These are phyloP conservation scores for Nannobrachium achirus DNA, from an alignment of 2,113 vertebrate species.

Conservation along the genomic window DNA sequence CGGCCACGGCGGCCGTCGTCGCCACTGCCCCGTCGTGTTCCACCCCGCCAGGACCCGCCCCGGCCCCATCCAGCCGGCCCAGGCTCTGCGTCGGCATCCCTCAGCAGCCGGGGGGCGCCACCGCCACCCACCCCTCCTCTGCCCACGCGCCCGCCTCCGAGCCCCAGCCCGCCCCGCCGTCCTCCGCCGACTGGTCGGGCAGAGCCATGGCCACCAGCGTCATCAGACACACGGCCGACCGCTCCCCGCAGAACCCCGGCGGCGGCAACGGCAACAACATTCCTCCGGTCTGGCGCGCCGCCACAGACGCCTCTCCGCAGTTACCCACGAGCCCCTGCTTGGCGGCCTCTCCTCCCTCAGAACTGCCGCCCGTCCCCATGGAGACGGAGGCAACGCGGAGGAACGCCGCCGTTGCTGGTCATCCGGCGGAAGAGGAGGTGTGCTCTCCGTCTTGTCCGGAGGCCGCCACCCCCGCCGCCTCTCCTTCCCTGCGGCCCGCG, in stretches of 20 bases:
- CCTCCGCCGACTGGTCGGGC: slow-evolving; percentile 49
- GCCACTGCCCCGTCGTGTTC: slow-evolving; percentile 48
- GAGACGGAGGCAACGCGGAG: slow-evolving; percentile 42
- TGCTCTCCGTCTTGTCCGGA: slow-evolving; percentile 43
- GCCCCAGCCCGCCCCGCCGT: slow-evolving; percentile 31
- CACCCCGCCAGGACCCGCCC: slow-evolving; percentile 71
- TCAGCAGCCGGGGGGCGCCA: no score
- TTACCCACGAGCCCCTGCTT: slow-evolving; percentile 4
- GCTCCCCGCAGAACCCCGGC: slow-evolving; percentile 33
- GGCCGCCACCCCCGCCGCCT: slow-evolving; percentile 56
- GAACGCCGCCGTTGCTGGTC: slow-evolving; percentile 13
- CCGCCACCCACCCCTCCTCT: neutral
- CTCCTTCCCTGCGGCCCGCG: slow-evolving; percentile 44
- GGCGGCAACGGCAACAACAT: slow-evolving; percentile 36
- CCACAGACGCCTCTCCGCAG: slow-evolving; percentile 10
- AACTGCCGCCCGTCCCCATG: slow-evolving; percentile 29
- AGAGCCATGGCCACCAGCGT: slow-evolving; percentile 87
- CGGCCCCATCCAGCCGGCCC: slow-evolving; percentile 66
- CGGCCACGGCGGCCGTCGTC: slow-evolving; percentile 63
- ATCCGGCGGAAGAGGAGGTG: slow-evolving; percentile 38
- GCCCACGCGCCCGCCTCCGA: neutral
- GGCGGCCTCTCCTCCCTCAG: slow-evolving; percentile 11
- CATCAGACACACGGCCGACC: slow-evolving; percentile 87
- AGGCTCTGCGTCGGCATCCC: slow-evolving; percentile 53
- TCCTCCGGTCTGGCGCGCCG: slow-evolving; percentile 51